phyloP scores from a whole-genome alignment of 1,140 invertebrate species.

The Drosophila pseudoananassae region DNA sequence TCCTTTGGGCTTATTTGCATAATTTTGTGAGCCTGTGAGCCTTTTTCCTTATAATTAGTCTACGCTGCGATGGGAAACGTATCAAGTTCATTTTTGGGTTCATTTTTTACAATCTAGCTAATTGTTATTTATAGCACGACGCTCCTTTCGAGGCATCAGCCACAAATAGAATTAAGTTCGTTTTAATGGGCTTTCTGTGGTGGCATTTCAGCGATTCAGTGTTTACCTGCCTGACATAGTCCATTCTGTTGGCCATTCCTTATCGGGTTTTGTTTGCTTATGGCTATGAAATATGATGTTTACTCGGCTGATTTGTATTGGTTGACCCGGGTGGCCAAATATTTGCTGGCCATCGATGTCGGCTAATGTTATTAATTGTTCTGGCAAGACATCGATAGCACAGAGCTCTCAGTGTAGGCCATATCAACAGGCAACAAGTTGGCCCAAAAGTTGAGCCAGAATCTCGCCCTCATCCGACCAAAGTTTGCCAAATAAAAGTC shows the following conservation, averaged over 20 bases:
- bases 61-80: conserved; percentile 22
- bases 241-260: conserved; percentile 5
- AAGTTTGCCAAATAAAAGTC: conserved; percentile 2
- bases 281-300: conserved; percentile 55
- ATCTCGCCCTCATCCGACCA: background rate
- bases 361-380: conserved; percentile 33
- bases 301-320: conserved; percentile 33
- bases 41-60: conserved; percentile 66
- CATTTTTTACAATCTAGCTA: conserved; percentile 77
- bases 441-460: background rate
- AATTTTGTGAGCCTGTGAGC: conserved; percentile 25
- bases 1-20: conserved; percentile 39
- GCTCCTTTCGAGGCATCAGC: conserved; percentile 37
- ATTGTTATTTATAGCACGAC: conserved; percentile 75
- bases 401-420: background rate
- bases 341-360: conserved; percentile 40
- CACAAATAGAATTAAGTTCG: conserved; percentile 69
- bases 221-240: conserved; percentile 46
- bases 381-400: background rate
- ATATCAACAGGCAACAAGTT: conserved; percentile 5
- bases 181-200: conserved; percentile 59
- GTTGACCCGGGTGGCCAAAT: conserved; percentile 25
- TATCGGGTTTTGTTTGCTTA: conserved; percentile 28
- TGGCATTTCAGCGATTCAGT: conserved; percentile 9
- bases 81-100: conserved; percentile 32